phyloP scores from a whole-genome alignment of 2,888 invertebrate genomes.

The Cheilosia vulpina region DNA sequence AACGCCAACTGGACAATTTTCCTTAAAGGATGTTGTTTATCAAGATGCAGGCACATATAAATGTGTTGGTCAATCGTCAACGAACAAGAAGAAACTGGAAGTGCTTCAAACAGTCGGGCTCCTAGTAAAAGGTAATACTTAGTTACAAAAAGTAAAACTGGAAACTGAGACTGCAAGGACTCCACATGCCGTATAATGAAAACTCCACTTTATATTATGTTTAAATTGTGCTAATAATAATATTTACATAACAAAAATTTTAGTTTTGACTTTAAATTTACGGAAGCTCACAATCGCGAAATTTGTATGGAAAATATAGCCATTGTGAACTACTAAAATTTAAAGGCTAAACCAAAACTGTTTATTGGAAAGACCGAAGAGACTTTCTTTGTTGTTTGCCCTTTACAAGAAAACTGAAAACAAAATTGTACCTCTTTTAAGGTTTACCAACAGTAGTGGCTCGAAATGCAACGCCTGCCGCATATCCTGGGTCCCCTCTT shows the following conservation, averaged over 20 bases:
- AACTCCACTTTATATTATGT: too few species aligned
- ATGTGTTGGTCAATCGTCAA: constrained; percentile 86
- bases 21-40: constrained; percentile 89
- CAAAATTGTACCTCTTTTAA: constrained; percentile 78
- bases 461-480: constrained; percentile 87
- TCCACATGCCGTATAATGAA: too few species aligned
- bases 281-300: too few species aligned
- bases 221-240: too few species aligned
- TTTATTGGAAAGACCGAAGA: too few species aligned
- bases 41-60: constrained; percentile 91
- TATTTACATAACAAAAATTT: too few species aligned
- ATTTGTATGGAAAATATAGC: too few species aligned
- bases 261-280: too few species aligned
- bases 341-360: too few species aligned
- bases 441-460: constrained; percentile 88
- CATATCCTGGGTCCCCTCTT: constrained; percentile 88
- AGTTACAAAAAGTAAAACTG: neutral
- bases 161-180: neutral
- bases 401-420: too few species aligned
- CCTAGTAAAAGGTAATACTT: constrained; percentile 85
- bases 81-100: constrained; percentile 84
- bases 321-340: too few species aligned
- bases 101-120: constrained; percentile 85
- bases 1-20: constrained; percentile 86
- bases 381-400: too few species aligned